Conservation (phyloP, 2,888 invertebrate species). For the Ochropacha duplaris region DNA sequence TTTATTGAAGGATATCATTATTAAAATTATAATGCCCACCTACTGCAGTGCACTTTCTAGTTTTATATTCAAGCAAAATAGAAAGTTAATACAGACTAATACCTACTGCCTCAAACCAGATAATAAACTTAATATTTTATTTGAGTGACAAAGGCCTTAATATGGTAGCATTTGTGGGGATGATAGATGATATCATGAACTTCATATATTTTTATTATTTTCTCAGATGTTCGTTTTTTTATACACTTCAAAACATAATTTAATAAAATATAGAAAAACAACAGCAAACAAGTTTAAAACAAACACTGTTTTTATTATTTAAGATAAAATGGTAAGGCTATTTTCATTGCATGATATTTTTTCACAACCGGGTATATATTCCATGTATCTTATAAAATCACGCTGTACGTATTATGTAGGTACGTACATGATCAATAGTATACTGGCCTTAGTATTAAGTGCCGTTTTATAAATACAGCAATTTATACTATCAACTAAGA, state of each 20-base stretch:
- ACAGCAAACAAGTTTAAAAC: neutral
- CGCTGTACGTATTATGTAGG: neutral
- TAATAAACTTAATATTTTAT: too few relatives aligned
- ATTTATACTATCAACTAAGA: neutral
- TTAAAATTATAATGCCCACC: neutral
- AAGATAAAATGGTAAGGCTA: neutral
- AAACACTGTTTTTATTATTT: neutral
- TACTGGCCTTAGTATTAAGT: neutral
- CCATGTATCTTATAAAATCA: neutral
- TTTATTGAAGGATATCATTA: neutral
- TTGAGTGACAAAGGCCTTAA: too few relatives aligned
- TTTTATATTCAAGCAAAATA: too few relatives aligned
- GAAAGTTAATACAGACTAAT: too few relatives aligned
- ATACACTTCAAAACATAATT: too few relatives aligned
- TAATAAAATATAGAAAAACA: neutral
- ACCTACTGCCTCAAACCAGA: too few relatives aligned
- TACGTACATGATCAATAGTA: neutral
- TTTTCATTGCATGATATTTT: neutral
- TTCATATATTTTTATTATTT: too few relatives aligned
- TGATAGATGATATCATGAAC: too few relatives aligned
- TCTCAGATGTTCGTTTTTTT: too few relatives aligned
- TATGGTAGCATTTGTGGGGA: too few relatives aligned
- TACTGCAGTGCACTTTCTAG: too few relatives aligned
- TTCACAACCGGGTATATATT: neutral
- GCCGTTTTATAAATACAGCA: constrained; percentile 1